Evolutionary conservation across 2,888 invertebrate genomes (phyloP), one percentile per base, ranked within the genome.

Genomic region (Zeuzera pyrina): DNA sequence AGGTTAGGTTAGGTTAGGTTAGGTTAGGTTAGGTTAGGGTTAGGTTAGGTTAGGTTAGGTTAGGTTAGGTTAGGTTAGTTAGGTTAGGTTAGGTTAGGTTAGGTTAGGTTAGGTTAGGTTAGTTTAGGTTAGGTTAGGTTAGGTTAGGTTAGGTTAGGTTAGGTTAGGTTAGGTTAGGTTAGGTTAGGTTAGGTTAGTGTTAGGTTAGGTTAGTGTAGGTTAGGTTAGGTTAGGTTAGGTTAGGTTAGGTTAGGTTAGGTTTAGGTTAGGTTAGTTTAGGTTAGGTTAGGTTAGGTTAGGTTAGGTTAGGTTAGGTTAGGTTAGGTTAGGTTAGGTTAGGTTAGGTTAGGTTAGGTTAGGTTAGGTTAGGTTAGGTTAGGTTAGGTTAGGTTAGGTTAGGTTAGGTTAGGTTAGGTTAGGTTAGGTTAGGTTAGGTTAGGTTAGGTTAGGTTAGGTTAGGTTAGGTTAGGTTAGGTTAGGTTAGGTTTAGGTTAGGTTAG

Each of bases 371-470:
- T 41, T 39, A 41, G 41, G 41, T 41, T 39, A 39, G 42, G 42
- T 42, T 38, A 34, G 39, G 39, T 34, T 39, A 38, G 35, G 39
- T 39, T 35, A 35, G 39, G 39, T 36, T 39, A 39, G 35, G 34
- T 31, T 34, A 25, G 31, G 35, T 33, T 39, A 35, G 35, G 39
- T 33, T 36, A 36, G 38, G 36, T 36, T 36, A 36, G 36, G 36
- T 36, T 33, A 36, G 36, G 35, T 36, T 38, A 38, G 38, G 38
- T 42, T 45, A 45, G 45, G 42, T 45, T 45, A 42, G 42, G 42
- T 42, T 44, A 42, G 41, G 42, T 45, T 45, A 42, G 42, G 42
- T 45, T 35, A 35, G 35, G 38, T 38, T 38, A 36, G 41, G 42
- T 39, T 42, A 38, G 40, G 39, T 38, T 40, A 38, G 38, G 39